phyloP scores from a whole-genome alignment of 2,888 invertebrate genomes.

The Caenorhabditis imperialis region DNA sequence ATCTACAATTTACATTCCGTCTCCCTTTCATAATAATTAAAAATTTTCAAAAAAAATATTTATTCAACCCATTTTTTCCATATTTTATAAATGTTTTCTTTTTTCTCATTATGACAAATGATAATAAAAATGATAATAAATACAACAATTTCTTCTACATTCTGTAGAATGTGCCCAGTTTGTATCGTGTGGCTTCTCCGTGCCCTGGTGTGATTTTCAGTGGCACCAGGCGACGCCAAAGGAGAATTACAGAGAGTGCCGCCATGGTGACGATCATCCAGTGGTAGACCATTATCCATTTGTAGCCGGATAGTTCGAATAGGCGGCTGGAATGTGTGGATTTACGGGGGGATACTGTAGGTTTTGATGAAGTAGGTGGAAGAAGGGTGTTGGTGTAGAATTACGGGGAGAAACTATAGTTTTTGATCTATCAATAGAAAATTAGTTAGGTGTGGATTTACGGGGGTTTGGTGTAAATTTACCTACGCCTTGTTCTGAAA shows the following conservation, averaged over 20 bases:
- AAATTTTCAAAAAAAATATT: too few species aligned
- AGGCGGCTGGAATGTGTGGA: constrained; percentile 45
- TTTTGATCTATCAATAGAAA: too few species aligned
- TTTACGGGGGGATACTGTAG: too few species aligned
- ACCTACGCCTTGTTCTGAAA: too few species aligned
- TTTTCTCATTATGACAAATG: constrained; percentile 11
- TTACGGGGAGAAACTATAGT: too few species aligned
- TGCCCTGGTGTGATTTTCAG: constrained; percentile 46
- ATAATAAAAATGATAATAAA: constrained; percentile 1
- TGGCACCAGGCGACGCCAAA: constrained; percentile 49
- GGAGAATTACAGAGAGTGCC: constrained; percentile 31
- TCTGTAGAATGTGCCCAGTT: constrained; percentile 60
- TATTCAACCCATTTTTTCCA: too few species aligned
- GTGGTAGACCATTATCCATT: constrained; percentile 53
- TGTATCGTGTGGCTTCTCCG: constrained; percentile 56
- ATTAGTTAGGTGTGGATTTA: too few species aligned
- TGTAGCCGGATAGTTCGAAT: constrained; percentile 56
- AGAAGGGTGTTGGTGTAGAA: too few species aligned
- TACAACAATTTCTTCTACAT: constrained; percentile 35
- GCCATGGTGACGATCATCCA: constrained; percentile 31
- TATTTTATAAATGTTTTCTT: constrained; percentile 1
- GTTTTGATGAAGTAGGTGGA: too few species aligned
- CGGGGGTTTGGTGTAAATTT: too few species aligned
- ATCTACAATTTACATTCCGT: constrained; percentile 4
- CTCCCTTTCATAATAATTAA: constrained; percentile 7